Evolutionary conservation across 1,140 invertebrate species (phyloP), one percentile per base, ranked within the genome.

Genomic region (Thaumatotibia leucotreta): DNA sequence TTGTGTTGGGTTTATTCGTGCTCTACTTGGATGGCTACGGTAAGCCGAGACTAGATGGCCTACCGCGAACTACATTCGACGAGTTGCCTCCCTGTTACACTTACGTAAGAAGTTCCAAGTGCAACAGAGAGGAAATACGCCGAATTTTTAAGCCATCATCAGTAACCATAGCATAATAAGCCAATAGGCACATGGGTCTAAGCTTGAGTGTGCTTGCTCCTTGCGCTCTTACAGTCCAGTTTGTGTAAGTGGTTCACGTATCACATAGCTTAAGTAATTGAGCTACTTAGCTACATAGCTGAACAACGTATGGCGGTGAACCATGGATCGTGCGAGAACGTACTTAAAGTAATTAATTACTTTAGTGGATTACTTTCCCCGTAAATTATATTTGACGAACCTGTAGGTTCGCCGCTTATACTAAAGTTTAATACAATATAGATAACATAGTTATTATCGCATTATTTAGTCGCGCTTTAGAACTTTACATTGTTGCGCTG

Each of bases 281-380:
- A 58, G 24, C 52, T 54, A 54, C 52, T 27, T 58, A 58, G 24
- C 50, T n/a, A 29, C 50, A 54, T 54, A 22, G 22, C 22, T 24
- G 4, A 24, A 27, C 11, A 24, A 54, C 29, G 24, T 5, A 27
- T 29, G 52, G 24, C 52, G 23, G 14, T 58, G 4, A 27, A 29
- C 52, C 8, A 29, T 2, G 11, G 24, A 29, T 23, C 24, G 52
- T 29, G 52, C 24, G 50, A 54, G 50, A n/a, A 54, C n/a, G 50
- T 54, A 54, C 50, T 54, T 54, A 54, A 52, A 58, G 52, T 58
- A 58, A 58, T 58, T 58, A 58, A 58, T 58, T 27, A 58, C 52
- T 58, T 58, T 58, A 58, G 24, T 58, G 27, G 52, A 58, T 58
- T 58, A 27, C n/a, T 14, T 24, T 58, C 29, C n/a, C n/a, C n/a